phyloP scores from a whole-genome alignment of 2,888 invertebrate species.

The Epistrophe eligans region DNA sequence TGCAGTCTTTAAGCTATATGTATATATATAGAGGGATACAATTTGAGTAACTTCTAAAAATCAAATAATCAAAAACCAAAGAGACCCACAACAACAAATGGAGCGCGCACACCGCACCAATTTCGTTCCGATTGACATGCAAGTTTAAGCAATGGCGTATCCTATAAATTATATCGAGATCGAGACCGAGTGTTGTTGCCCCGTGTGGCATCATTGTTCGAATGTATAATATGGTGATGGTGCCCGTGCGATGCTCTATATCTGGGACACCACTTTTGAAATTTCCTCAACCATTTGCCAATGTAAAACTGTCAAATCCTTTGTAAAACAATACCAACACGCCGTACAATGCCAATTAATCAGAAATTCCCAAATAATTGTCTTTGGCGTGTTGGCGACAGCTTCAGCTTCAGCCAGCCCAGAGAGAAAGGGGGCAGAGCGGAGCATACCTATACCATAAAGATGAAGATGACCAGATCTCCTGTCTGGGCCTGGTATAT shows the following conservation, averaged over 20 bases:
- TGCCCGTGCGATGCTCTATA: slow-evolving; percentile 28
- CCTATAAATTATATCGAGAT: slow-evolving; percentile 69
- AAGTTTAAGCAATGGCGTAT: slow-evolving; percentile 62
- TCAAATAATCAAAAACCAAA: slow-evolving; percentile 49
- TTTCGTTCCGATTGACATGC: slow-evolving; percentile 68
- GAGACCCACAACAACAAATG: slow-evolving; percentile 40
- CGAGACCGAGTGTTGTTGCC: slow-evolving; percentile 14
- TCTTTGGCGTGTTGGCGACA: slow-evolving; percentile 48
- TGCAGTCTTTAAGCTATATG: neutral
- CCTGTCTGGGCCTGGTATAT: slow-evolving; percentile 26
- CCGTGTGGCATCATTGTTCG: slow-evolving; percentile 2
- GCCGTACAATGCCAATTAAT: slow-evolving; percentile 74
- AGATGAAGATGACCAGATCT: slow-evolving; percentile 19
- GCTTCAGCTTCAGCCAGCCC: slow-evolving; percentile 7
- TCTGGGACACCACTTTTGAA: slow-evolving; percentile 71
- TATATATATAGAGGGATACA: neutral
- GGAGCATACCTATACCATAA: neutral
- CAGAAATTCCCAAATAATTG: slow-evolving; percentile 74
- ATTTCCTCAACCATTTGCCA: slow-evolving; percentile 75
- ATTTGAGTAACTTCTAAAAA: slow-evolving; percentile 38
- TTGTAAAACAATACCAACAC: slow-evolving; percentile 75
- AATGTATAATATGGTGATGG: neutral
- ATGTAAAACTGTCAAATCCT: slow-evolving; percentile 74
- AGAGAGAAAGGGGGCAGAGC: slow-evolving; percentile 1
- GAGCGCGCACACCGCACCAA: slow-evolving; percentile 34